Evolutionary conservation across 2,797 vertebrate species (phyloP).

Genomic region (Arvicola amphibius): DNA sequence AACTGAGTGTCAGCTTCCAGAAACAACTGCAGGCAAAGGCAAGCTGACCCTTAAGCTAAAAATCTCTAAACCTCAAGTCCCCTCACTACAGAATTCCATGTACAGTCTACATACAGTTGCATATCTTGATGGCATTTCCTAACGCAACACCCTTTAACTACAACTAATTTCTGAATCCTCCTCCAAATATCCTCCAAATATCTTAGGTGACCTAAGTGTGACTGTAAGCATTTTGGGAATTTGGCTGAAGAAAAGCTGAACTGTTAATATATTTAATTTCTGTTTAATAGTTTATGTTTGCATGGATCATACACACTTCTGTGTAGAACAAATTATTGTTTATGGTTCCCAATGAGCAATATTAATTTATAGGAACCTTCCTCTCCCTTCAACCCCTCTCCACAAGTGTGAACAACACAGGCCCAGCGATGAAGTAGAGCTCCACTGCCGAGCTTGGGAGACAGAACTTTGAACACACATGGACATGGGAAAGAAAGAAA

Average conservation of each 20-base stretch:
- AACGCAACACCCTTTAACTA: not conserved
- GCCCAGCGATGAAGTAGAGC: not conserved
- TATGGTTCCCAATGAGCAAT: not conserved
- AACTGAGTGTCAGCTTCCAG: not conserved
- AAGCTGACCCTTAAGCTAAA: not conserved
- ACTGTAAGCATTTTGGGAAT: not conserved
- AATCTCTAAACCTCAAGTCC: not conserved
- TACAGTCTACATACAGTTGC: not conserved
- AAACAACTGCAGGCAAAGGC: not conserved
- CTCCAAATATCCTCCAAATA: not conserved
- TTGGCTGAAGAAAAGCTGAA: not conserved
- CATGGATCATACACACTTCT: not conserved
- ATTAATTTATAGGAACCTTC: not conserved
- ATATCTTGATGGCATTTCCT: not conserved
- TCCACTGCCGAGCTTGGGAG: not conserved
- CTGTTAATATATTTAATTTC: not conserved
- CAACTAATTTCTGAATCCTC: not conserved
- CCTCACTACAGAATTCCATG: accelerated
- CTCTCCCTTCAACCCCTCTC: not conserved
- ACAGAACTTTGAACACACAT: not conserved
- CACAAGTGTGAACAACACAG: not conserved
- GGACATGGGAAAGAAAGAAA: not conserved
- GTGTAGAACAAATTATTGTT: not conserved
- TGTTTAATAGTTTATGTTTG: not conserved
- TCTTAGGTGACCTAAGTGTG: not conserved